Percentiles rank a stretch among this genome's conserved stretches.
These are phyloP conservation scores for Drosophila suboccidentalis DNA, from an alignment of 2,888 invertebrate genomes.

Conservation along the genomic window DNA sequence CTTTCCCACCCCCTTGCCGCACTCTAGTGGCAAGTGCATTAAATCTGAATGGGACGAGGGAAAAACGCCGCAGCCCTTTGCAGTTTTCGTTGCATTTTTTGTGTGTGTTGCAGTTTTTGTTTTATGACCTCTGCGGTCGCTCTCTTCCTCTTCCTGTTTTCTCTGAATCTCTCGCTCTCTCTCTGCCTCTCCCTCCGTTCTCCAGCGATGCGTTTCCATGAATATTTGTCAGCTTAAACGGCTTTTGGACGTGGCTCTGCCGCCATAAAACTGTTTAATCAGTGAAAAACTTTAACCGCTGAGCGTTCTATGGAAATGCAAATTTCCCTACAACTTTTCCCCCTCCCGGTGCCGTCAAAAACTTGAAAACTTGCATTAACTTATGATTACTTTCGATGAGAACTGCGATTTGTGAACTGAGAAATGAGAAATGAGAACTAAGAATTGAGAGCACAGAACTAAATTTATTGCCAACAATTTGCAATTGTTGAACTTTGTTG, in stretches of 20 bases:
- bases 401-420: background rate
- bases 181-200: background rate
- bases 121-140: slow-evolving; percentile 25
- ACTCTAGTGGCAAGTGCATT: slow-evolving; percentile 20
- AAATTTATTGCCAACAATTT: background rate
- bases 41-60: slow-evolving; percentile 14
- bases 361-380: slow-evolving; percentile 9
- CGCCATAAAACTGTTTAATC: slow-evolving; percentile 27
- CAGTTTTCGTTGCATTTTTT: slow-evolving; percentile 29
- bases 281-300: slow-evolving; percentile 16
- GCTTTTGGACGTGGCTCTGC: background rate
- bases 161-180: background rate
- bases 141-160: background rate
- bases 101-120: slow-evolving; percentile 29
- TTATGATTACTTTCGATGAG: slow-evolving; percentile 5
- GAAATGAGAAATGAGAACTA: background rate
- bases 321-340: background rate
- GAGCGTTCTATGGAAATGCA: slow-evolving; percentile 20
- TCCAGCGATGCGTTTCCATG: slow-evolving; percentile 3
- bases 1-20: background rate
- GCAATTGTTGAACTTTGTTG: background rate
- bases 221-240: slow-evolving; percentile 10
- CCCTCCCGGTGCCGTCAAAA: background rate
- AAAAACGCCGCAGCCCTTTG: slow-evolving; percentile 31
- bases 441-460: background rate